Conservation (phyloP, 1,140 invertebrate genomes). For the Homarus americanus region DNA sequence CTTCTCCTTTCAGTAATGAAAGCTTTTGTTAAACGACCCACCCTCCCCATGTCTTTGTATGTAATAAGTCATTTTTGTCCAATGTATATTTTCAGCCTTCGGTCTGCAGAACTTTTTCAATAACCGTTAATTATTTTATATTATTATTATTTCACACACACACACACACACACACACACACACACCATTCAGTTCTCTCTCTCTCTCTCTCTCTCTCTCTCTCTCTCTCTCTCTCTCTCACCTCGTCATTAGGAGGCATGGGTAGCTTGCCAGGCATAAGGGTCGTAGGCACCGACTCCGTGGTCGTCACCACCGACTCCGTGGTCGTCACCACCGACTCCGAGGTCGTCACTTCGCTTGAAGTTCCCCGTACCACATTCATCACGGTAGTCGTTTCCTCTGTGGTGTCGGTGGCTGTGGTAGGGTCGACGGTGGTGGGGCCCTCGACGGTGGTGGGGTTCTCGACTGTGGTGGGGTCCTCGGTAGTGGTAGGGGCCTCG, state of each 20-base stretch:
- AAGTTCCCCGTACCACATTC: background rate
- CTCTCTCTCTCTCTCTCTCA: slow-evolving; percentile 24
- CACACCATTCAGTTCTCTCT: no score
- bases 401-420: background rate
- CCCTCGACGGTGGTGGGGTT: background rate
- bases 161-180: no score
- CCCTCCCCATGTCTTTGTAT: no score
- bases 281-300: slow-evolving; percentile 25
- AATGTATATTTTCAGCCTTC: no score
- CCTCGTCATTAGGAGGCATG: background rate
- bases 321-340: background rate
- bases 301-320: background rate
- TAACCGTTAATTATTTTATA: no score
- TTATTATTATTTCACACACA: no score
- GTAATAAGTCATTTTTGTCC: no score
- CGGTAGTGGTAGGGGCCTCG: background rate
- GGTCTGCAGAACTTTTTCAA: no score
- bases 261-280: slow-evolving; percentile 37
- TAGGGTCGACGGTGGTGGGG: slow-evolving; percentile 19
- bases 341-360: background rate
- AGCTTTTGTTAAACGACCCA: no score
- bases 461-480: background rate
- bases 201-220: background rate
- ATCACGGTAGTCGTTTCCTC: slow-evolving; percentile 9
- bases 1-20: no score